Evolutionary conservation across 2,888 invertebrate genomes (phyloP), one percentile per base, ranked within the genome.

Genomic region (Anthrax anthrax): DNA sequence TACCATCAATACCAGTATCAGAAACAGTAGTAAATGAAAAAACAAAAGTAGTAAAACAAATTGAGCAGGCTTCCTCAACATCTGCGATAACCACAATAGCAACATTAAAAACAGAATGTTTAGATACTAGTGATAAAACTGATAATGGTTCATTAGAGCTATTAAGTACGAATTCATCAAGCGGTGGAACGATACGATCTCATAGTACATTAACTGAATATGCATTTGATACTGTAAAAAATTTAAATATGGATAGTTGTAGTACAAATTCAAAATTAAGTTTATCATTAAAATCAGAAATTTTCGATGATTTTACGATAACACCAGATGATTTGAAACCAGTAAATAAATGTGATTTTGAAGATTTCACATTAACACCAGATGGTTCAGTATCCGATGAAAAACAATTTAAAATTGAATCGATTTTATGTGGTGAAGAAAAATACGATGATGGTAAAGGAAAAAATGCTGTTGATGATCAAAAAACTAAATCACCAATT

Each of bases 341-440:
- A 29, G 34, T 39, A 8, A 47, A 52, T 32, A 54, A 52, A 46
- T 54, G 51, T 48, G 55, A 54, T 39, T 47, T 52, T 43, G 56
- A 56, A 47, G 55, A 56, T 51, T 56, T 56, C 48, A 55, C 55
- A 32, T 38, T 56, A 18, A 56, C 55, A 34, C 55, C 56, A 5
- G 56, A 56, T 18, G 51, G 47, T 18, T 55, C 55, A 18, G 42
- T 50, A 14, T 46, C 49, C 19, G 54, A 54, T n/a, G 41, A 37
- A 8, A 18, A 16, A 16, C 23, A 23, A 23, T 23, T 23, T 23
- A 23, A 23, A 23, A 23, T 23, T 23, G 23, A 23, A 23, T 2
- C 37, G 17, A n/a, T 8, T 27, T 17, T 36, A 16, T n/a, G 3
- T 19, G 19, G 10, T 16, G 4, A 27, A 27, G 12, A 18, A 12